A percentile compares a stretch with the other conserved stretches of the same genome.
phyloP scores from a whole-genome alignment of 2,113 vertebrate species.

The Cryptoleucopteryx plumbea region DNA sequence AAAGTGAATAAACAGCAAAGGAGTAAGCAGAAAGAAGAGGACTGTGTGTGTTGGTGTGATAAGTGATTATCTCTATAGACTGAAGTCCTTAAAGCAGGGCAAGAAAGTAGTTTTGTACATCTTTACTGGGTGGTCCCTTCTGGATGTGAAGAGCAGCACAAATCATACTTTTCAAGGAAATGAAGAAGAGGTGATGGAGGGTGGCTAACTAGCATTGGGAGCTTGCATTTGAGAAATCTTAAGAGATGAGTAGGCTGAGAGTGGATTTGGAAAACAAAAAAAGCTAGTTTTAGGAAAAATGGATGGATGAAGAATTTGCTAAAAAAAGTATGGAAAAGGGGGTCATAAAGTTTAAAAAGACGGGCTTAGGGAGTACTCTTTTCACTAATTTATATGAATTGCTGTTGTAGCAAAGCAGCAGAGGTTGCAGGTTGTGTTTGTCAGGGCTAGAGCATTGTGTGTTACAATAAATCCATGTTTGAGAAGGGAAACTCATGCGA shows the following conservation, averaged over 20 bases:
- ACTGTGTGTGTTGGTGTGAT: not conserved
- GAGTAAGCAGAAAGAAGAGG: not conserved
- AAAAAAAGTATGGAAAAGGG: not conserved
- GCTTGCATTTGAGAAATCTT: not conserved
- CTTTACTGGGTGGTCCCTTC: not conserved
- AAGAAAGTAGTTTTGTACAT: not conserved
- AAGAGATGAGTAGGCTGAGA: not conserved
- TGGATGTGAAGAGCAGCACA: not conserved
- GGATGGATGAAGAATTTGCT: not conserved
- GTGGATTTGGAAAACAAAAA: not conserved
- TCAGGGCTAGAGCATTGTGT: not conserved
- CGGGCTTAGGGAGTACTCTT: not conserved
- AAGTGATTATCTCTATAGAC: not conserved
- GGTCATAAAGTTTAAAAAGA: not conserved
- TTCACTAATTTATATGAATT: not conserved
- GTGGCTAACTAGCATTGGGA: fast-evolving
- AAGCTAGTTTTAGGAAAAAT: not conserved
- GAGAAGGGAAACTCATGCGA: not conserved
- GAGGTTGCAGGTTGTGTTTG: not conserved
- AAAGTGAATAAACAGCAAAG: not conserved
- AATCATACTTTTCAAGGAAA: not conserved
- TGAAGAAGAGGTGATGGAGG: not conserved
- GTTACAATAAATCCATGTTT: not conserved
- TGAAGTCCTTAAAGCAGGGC: not conserved
- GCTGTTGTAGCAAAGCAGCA: not conserved